Percentiles rank a stretch among this genome's conserved stretches.
phyloP scores from a whole-genome alignment of 2,797 vertebrate genomes.

The Enteromius mattozi region DNA sequence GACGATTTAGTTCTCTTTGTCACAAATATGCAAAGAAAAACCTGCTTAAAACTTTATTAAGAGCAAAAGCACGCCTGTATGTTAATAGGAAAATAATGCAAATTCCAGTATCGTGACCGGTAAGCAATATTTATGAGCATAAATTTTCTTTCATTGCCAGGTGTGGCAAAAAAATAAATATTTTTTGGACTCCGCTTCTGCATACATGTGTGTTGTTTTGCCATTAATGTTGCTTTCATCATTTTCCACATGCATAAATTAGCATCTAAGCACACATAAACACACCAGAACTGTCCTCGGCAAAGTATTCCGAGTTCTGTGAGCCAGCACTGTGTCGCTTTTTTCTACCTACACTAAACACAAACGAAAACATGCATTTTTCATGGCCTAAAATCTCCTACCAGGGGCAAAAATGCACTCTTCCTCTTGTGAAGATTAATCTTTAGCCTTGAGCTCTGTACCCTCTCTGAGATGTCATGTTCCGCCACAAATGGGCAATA shows the following conservation, averaged over 20 bases:
- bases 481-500: constrained; percentile 64
- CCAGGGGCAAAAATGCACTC: constrained; percentile 57
- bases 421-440: constrained; percentile 64
- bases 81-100: not conserved
- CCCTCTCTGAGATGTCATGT: constrained; percentile 63
- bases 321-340: constrained; percentile 18
- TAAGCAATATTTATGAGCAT: constrained; percentile 15
- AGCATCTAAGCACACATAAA: constrained; percentile 23
- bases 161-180: not conserved
- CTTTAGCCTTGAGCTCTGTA: constrained; percentile 64
- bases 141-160: not conserved
- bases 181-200: not conserved
- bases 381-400: constrained; percentile 62
- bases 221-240: constrained; percentile 24
- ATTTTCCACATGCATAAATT: constrained; percentile 29
- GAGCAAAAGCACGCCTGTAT: not conserved
- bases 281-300: constrained; percentile 5
- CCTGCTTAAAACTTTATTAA: not conserved
- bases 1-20: not conserved
- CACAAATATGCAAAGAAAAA: not conserved
- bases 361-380: constrained; percentile 68
- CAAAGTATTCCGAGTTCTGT: constrained; percentile 14
- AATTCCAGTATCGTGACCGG: not conserved
- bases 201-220: constrained; percentile 11
- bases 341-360: constrained; percentile 56